Percentiles rank a stretch among this genome's conserved stretches.
Evolutionary conservation across 2,113 vertebrate species (phyloP).

Genomic region (Bombycilla garrulus): DNA sequence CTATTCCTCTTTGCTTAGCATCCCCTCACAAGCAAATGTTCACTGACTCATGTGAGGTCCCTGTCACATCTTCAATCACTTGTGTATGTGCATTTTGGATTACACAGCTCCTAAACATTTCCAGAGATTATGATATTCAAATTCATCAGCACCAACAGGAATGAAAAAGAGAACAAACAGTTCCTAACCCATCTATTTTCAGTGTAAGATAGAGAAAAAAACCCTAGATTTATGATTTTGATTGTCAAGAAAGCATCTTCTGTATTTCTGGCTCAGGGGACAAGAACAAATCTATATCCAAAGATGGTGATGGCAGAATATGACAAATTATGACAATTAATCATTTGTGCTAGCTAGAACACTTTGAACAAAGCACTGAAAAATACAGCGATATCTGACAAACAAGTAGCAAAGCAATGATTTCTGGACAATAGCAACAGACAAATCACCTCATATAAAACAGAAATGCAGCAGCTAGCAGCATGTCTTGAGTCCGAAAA

Average conservation of each 20-base stretch:
- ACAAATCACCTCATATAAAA: background rate
- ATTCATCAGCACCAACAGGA: background rate
- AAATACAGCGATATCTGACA: background rate
- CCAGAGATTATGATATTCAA: background rate
- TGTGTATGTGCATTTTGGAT: background rate
- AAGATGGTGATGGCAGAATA: background rate
- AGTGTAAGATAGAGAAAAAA: background rate
- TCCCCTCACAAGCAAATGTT: background rate
- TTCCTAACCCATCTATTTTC: background rate
- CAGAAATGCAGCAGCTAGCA: background rate
- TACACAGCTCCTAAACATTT: background rate
- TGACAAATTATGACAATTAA: constrained; percentile 1
- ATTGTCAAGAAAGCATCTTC: background rate
- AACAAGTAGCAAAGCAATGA: background rate
- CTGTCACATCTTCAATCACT: background rate
- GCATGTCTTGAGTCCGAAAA: background rate
- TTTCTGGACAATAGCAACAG: background rate
- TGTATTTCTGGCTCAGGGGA: background rate
- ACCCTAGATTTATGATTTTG: background rate
- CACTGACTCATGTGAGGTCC: background rate
- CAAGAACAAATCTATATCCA: background rate
- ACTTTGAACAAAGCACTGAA: background rate
- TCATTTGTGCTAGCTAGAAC: background rate
- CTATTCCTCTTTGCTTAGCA: background rate
- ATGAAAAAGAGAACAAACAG: background rate